These are phyloP conservation scores for Metalampra italica DNA, from an alignment of 2,888 invertebrate species.

Conservation along the genomic window DNA sequence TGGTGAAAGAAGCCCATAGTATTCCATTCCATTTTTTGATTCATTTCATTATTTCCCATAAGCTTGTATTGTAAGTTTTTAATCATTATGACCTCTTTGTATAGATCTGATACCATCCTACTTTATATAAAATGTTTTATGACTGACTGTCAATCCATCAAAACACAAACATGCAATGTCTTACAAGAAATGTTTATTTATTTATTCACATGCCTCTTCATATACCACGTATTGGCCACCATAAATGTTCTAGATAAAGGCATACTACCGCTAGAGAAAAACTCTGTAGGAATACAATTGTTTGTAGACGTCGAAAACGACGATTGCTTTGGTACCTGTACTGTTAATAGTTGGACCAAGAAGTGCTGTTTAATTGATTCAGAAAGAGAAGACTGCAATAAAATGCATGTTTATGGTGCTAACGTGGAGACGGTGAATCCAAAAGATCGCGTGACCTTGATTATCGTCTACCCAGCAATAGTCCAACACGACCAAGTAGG, in stretches of 20 bases:
- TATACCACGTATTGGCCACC: slow-evolving; percentile 20
- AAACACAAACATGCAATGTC: slow-evolving; percentile 8
- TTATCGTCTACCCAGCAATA: slow-evolving; percentile 44
- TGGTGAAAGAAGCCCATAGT: too few relatives aligned
- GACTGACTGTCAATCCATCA: background rate
- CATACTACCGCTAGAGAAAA: slow-evolving; percentile 38
- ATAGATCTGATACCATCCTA: too few relatives aligned
- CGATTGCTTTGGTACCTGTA: slow-evolving; percentile 31
- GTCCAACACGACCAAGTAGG: slow-evolving; percentile 50
- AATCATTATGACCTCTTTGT: too few relatives aligned
- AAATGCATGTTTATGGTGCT: slow-evolving; percentile 32
- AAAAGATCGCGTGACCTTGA: slow-evolving; percentile 35
- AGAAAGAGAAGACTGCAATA: slow-evolving; percentile 34
- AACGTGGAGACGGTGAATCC: slow-evolving; percentile 29
- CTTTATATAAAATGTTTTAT: too few relatives aligned
- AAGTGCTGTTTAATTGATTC: slow-evolving; percentile 43
- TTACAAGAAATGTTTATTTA: slow-evolving; percentile 26
- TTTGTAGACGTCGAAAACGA: slow-evolving; percentile 50
- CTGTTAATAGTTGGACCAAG: slow-evolving; percentile 29
- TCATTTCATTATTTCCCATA: too few relatives aligned
- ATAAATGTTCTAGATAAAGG: slow-evolving; percentile 51
- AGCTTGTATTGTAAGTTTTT: too few relatives aligned
- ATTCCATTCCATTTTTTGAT: too few relatives aligned
- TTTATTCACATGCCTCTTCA: slow-evolving; percentile 20
- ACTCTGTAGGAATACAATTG: slow-evolving; percentile 53